These are phyloP conservation scores for Calidris pygmaea DNA, from an alignment of 2,113 vertebrate genomes.

Conservation along the genomic window DNA sequence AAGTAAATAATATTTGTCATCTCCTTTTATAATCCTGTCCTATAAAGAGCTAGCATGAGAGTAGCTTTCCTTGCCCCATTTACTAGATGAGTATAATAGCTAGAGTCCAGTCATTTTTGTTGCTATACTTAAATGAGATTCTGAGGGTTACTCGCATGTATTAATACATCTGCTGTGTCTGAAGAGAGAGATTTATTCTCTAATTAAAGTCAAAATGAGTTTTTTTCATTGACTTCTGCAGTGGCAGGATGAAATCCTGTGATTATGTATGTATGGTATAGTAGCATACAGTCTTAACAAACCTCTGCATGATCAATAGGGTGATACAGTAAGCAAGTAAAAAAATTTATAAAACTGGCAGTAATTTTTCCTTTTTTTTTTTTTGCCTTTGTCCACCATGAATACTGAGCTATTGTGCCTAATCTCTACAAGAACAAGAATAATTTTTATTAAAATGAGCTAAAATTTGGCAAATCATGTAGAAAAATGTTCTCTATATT, in stretches of 20 bases:
- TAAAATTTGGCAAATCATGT: neutral
- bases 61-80: slow-evolving; percentile 30
- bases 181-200: neutral
- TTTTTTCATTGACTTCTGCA: neutral
- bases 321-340: neutral
- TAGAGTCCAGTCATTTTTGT: neutral
- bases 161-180: neutral
- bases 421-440: neutral
- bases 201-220: neutral
- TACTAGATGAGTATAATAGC: neutral
- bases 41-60: neutral
- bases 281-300: neutral
- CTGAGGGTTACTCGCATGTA: neutral
- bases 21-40: neutral
- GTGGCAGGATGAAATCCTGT: neutral
- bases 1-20: slow-evolving; percentile 11
- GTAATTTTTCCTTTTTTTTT: neutral
- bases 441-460: neutral
- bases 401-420: neutral
- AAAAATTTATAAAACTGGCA: neutral
- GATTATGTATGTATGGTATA: neutral
- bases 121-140: slow-evolving; percentile 3
- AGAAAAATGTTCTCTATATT: neutral
- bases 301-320: neutral
- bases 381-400: neutral